Conservation (phyloP, 2,113 vertebrate genomes). For the Pterophyllum scalare region DNA sequence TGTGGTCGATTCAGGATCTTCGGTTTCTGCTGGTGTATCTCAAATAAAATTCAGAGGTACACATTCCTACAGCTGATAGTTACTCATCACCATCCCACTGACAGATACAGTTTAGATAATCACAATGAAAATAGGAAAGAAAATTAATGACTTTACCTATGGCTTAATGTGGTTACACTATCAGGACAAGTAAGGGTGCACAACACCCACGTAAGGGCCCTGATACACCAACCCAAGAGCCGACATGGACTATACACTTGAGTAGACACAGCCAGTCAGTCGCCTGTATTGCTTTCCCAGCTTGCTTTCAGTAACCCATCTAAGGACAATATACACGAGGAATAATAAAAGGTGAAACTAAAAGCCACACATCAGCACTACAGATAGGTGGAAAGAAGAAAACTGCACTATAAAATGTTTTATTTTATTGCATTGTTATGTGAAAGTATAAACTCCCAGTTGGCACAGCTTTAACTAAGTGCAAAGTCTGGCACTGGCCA, state of each 20-base stretch:
- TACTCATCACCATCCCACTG: too few species aligned
- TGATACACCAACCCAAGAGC: background rate
- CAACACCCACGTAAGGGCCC: background rate
- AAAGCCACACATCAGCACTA: background rate
- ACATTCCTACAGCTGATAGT: background rate
- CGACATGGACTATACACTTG: background rate
- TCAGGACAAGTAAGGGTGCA: background rate
- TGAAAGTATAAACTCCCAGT: background rate
- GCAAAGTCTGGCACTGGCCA: background rate
- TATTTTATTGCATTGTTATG: constrained; percentile 12
- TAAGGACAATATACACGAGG: background rate
- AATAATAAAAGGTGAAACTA: background rate
- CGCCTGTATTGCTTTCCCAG: too few species aligned
- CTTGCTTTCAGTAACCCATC: background rate
- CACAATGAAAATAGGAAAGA: background rate
- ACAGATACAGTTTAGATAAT: too few species aligned
- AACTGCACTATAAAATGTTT: background rate
- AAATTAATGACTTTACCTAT: background rate
- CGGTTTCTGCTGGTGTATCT: constrained; percentile 21
- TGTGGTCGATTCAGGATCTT: constrained; percentile 14
- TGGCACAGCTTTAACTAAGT: background rate
- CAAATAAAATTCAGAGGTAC: constrained; percentile 21
- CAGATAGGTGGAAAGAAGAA: background rate
- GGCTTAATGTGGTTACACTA: background rate
- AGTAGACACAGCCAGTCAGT: background rate